Evolutionary conservation across 2,113 vertebrate genomes (phyloP), one percentile per base, ranked within the genome.

Genomic region (Heloderma charlesbogerti): DNA sequence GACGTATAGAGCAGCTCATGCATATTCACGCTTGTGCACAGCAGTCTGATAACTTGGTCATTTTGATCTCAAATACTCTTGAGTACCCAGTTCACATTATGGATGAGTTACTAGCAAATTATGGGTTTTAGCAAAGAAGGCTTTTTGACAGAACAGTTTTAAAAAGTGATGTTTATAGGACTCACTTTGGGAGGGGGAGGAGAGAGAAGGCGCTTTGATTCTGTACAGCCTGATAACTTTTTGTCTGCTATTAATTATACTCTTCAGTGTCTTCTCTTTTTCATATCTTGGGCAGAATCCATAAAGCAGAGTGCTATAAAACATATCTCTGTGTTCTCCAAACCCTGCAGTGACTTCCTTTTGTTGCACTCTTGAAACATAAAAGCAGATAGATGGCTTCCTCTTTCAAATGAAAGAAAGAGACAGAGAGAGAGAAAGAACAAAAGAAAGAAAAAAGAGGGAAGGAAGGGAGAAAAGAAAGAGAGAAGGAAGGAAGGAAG

Each of bases 341-440:
- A 95, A n/a, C 77, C 51, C 74, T 37, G 82, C 29, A 89, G 92
- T 95, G 0, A 4, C 93, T 96, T 96, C 95, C 92, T 95, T 95
- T 95, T 92, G 91, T 95, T 95, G 77, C 87, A 91, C 92, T 87
- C 87, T 93, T 74, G 4, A 93, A 93, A 93, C 81, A 94, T 94
- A 96, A 96, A 97, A 95, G 92, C 93, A 95, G 95, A 95, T 96
- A 94, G 94, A 96, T 96, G 95, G 94, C 94, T 96, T 96, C 95
- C 95, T 95, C 91, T 96, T 95, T 96, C 95, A 96, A 94, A 92
- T 91, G 92, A 87, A 95, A 96, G 92, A 92, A 94, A 96, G 94
- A 94, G 92, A 94, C 93, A 94, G 31, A 74, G 6, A 54, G 69
- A 37, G 12, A 18, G 43, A n/a, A 12, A 29, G 20, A 48, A 84